Percentiles rank a stretch among this genome's conserved stretches.
phyloP scores from a whole-genome alignment of 92 coral and sea anemone genomes.

The Parazoanthus swiftii region DNA sequence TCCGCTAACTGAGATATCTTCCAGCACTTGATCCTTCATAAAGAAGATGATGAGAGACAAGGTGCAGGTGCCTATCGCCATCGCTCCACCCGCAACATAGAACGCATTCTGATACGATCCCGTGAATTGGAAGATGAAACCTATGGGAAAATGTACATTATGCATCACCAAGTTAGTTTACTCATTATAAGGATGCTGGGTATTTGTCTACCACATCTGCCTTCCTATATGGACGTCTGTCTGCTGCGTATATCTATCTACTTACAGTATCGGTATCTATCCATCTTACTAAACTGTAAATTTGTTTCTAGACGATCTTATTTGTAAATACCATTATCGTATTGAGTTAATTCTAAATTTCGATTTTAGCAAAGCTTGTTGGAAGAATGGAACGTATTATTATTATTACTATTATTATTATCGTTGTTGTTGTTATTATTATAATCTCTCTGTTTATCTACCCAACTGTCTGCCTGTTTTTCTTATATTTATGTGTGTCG shows the following conservation, averaged over 20 bases:
- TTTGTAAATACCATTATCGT: no score
- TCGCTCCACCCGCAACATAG: constrained; percentile 87
- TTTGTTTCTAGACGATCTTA: no score
- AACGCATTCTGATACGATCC: constrained; percentile 86
- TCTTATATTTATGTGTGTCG: neutral
- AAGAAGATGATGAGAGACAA: constrained; percentile 60
- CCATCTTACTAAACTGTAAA: neutral
- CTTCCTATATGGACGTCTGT: neutral
- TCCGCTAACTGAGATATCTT: constrained; percentile 21
- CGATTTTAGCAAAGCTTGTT: no score
- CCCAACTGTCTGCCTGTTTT: neutral
- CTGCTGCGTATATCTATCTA: neutral
- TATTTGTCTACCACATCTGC: neutral
- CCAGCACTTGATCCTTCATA: constrained; percentile 41
- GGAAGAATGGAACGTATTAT: no score
- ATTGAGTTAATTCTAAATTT: no score
- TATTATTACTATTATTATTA: no score
- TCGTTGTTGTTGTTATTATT: neutral
- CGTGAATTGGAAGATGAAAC: constrained; percentile 60
- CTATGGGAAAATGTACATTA: constrained; percentile 28
- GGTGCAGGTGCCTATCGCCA: constrained; percentile 70
- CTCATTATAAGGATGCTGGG: neutral
- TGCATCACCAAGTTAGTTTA: neutral
- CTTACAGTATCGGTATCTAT: neutral
- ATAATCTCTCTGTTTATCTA: neutral